Evolutionary conservation across 2,888 invertebrate species (phyloP).

Genomic region (Patella pellucida): DNA sequence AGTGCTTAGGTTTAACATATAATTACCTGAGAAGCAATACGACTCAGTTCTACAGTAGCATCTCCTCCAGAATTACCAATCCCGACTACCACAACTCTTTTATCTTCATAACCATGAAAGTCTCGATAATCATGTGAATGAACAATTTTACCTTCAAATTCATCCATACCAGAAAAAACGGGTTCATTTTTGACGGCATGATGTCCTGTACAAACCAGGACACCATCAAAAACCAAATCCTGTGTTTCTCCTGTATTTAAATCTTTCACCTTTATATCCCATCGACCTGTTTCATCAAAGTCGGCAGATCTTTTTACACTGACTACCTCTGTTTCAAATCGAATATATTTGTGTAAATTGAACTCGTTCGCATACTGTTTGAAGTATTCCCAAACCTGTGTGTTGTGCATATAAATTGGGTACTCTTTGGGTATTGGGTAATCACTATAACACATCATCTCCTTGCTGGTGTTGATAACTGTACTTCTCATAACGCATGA

Average conservation of each 20-base stretch:
- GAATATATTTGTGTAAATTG: slow-evolving; percentile 57
- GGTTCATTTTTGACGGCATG: slow-evolving; percentile 53
- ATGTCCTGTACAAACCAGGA: slow-evolving; percentile 64
- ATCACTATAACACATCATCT: slow-evolving; percentile 69
- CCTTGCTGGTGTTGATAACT: slow-evolving; percentile 66
- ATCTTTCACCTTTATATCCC: slow-evolving; percentile 51
- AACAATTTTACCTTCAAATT: slow-evolving; percentile 56
- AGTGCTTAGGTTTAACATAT: no score
- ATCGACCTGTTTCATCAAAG: slow-evolving; percentile 55
- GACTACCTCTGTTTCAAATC: slow-evolving; percentile 58
- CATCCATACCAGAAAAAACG: slow-evolving; percentile 46
- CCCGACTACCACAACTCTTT: slow-evolving; percentile 72
- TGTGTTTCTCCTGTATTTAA: slow-evolving; percentile 41
- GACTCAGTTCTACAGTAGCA: slow-evolving; percentile 71
- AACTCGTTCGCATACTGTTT: slow-evolving; percentile 65
- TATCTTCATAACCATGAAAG: slow-evolving; percentile 55
- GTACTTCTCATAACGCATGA: slow-evolving; percentile 66
- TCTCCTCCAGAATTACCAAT: slow-evolving; percentile 73
- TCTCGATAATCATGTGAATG: slow-evolving; percentile 64
- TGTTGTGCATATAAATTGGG: slow-evolving; percentile 70
- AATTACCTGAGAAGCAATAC: slow-evolving; percentile 61
- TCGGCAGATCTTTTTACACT: slow-evolving; percentile 39
- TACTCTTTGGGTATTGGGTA: slow-evolving; percentile 68
- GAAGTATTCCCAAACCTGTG: slow-evolving; percentile 58
- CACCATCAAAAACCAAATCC: slow-evolving; percentile 52